phyloP scores from a whole-genome alignment of 2,797 vertebrate species.

The Phrynocephalus guinanensis region DNA sequence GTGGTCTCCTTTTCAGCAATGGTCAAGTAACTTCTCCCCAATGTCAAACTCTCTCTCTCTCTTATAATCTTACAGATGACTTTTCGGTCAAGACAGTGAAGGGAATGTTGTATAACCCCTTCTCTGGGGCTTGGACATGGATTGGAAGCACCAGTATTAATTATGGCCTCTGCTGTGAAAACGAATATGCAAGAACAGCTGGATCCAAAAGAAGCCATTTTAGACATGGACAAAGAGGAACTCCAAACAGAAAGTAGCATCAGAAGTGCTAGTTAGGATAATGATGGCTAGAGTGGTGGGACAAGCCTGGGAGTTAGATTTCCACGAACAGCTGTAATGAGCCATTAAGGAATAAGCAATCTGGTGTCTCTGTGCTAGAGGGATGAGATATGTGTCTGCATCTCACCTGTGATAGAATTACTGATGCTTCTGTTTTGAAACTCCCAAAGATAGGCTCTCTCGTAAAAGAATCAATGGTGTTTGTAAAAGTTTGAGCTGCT shows the following conservation, averaged over 20 bases:
- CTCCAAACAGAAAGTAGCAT: conserved; percentile 16
- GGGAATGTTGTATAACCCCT: conserved; percentile 93
- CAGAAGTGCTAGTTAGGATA: not conserved
- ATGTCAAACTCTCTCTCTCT: not conserved
- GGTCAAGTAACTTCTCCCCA: not conserved
- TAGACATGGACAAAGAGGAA: conserved; percentile 33
- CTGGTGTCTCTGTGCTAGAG: conserved; percentile 39
- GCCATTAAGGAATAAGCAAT: conserved; percentile 40
- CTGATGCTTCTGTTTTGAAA: conserved; percentile 30
- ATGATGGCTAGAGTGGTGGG: not conserved
- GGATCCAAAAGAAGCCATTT: conserved; percentile 37
- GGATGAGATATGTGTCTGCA: not conserved
- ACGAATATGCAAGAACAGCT: conserved; percentile 37
- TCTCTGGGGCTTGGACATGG: conserved; percentile 90
- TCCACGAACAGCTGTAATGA: conserved; percentile 46
- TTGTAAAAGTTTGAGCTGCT: conserved; percentile 17
- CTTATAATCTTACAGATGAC: conserved; percentile 81
- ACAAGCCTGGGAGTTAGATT: conserved; percentile 30
- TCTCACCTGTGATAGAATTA: conserved; percentile 17
- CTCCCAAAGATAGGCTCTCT: conserved; percentile 45
- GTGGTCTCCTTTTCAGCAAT: not conserved
- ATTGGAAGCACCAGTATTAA: conserved; percentile 85
- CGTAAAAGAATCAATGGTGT: conserved; percentile 30
- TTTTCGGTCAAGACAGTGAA: conserved; percentile 86
- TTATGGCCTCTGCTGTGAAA: conserved; percentile 90